Evolutionary conservation across 2,113 vertebrate genomes (phyloP).

Genomic region (Barnardius zonarius): DNA sequence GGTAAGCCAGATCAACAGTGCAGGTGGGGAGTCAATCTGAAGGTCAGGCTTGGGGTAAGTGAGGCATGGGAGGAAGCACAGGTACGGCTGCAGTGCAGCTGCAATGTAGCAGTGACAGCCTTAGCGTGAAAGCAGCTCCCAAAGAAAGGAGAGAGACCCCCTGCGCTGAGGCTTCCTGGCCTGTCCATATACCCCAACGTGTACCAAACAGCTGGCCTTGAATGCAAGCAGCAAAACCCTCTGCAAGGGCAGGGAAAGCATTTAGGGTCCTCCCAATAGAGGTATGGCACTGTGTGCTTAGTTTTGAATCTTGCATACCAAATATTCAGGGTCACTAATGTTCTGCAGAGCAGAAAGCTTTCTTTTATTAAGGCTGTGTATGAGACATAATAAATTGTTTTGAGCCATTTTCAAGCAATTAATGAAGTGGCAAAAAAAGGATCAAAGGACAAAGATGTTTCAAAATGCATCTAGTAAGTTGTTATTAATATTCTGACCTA

Average conservation of each 20-base stretch:
- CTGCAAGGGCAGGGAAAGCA: neutral
- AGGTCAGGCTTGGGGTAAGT: neutral
- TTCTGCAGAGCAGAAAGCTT: neutral
- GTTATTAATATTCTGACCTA: neutral
- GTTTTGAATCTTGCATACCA: neutral
- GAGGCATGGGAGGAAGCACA: neutral
- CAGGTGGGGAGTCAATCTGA: neutral
- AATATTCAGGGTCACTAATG: neutral
- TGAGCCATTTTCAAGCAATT: neutral
- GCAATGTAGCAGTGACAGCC: rapidly evolving
- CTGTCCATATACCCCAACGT: neutral
- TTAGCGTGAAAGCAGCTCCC: rapidly evolving
- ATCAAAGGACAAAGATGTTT: neutral
- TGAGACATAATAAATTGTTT: neutral
- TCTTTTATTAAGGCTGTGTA: neutral
- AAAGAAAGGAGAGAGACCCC: neutral
- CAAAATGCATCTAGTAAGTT: neutral
- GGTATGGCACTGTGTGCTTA: neutral
- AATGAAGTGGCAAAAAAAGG: neutral
- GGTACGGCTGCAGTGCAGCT: rapidly evolving
- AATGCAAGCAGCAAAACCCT: neutral
- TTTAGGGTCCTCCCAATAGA: neutral
- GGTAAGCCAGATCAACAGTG: neutral
- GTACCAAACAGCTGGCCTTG: neutral
- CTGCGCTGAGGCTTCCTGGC: neutral